A percentile compares a stretch with the other conserved stretches of the same genome.
Evolutionary conservation across 2,888 invertebrate genomes (phyloP).

Genomic region (Aelia acuminata): DNA sequence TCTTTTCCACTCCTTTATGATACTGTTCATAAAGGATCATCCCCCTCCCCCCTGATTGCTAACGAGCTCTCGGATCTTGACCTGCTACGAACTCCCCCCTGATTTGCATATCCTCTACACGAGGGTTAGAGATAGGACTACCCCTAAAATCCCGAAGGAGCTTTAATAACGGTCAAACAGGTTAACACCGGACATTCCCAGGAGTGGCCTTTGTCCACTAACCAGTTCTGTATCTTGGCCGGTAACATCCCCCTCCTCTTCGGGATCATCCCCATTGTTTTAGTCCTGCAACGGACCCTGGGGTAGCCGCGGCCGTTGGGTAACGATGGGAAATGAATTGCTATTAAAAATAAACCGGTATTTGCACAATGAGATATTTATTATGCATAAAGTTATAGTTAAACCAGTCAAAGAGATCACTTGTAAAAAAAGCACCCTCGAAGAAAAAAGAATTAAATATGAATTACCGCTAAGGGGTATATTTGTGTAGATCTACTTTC

Average conservation of each 20-base stretch:
- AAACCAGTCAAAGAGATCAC: background rate
- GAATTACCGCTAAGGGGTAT: too few species aligned
- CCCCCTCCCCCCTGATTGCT: background rate
- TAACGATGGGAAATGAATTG: slow-evolving; percentile 12
- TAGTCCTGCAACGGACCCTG: background rate
- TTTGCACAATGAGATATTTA: background rate
- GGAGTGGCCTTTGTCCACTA: slow-evolving; percentile 43
- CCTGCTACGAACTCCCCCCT: slow-evolving; percentile 2
- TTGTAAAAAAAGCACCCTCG: background rate
- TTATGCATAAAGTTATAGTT: slow-evolving; percentile 28
- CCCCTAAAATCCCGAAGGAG: slow-evolving; percentile 25
- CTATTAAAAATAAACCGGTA: slow-evolving; percentile 22
- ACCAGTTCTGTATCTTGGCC: slow-evolving; percentile 25
- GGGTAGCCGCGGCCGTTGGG: slow-evolving; percentile 16
- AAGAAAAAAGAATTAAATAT: background rate
- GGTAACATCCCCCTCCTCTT: background rate
- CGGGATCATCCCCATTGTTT: slow-evolving; percentile 30
- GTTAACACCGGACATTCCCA: slow-evolving; percentile 53
- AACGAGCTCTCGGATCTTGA: slow-evolving; percentile 19
- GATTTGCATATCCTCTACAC: background rate
- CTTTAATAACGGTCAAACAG: slow-evolving; percentile 56
- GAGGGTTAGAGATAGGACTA: background rate
- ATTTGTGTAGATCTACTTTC: too few species aligned
- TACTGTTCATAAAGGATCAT: background rate
- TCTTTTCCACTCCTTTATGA: slow-evolving; percentile 20